Conservation (phyloP, 2,797 vertebrate genomes). For the Gadopsis marmoratus region DNA sequence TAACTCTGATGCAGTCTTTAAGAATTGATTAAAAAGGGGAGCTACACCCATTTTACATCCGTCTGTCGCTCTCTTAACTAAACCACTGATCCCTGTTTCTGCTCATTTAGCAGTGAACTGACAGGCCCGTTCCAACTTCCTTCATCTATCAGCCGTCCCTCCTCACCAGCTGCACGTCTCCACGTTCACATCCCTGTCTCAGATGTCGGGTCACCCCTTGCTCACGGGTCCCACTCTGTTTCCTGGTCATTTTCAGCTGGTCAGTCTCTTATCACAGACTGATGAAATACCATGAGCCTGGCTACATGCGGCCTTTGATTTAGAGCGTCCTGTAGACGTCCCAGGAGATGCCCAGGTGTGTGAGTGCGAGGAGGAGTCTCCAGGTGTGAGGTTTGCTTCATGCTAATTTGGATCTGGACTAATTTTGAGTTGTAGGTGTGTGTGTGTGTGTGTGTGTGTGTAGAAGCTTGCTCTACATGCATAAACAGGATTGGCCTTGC, state of each 20-base stretch:
- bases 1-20: no score
- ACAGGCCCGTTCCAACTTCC: background rate
- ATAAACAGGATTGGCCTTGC: constrained; percentile 24
- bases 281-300: constrained; percentile 23
- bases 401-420: constrained; percentile 20
- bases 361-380: constrained; percentile 5
- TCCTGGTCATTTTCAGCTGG: constrained; percentile 3
- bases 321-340: background rate
- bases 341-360: constrained; percentile 20
- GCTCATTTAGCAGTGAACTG: no score
- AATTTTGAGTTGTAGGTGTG: constrained; percentile 12
- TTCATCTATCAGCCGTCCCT: background rate
- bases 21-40: background rate
- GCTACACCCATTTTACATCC: background rate
- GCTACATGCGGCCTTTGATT: constrained; percentile 41
- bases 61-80: no score
- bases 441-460: background rate
- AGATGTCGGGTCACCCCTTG: background rate
- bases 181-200: background rate
- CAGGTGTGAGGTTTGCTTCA: constrained; percentile 19
- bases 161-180: background rate
- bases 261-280: constrained; percentile 6
- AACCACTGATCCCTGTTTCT: no score
- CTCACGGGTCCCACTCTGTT: background rate
- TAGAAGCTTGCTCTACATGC: background rate